These are phyloP conservation scores for Cromileptes altivelis DNA, from an alignment of 2,113 vertebrate species.

Conservation along the genomic window DNA sequence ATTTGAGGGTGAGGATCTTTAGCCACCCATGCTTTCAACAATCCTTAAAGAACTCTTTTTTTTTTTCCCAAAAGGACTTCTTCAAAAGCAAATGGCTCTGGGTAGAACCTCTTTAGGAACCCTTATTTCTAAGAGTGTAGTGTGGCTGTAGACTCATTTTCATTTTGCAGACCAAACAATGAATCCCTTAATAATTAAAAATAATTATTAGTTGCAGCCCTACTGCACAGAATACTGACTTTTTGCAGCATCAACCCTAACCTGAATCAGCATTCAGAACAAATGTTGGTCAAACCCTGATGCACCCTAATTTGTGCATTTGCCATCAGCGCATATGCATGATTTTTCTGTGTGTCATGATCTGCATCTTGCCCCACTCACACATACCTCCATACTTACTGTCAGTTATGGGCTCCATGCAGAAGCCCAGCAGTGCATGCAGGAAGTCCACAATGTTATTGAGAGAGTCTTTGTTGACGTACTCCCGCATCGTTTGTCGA, in stretches of 20 bases:
- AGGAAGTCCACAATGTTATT: slow-evolving; percentile 99
- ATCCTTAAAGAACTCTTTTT: no score
- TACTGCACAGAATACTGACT: neutral
- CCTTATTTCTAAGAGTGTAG: no score
- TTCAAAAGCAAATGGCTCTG: no score
- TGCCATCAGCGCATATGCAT: neutral
- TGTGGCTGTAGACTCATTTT: no score
- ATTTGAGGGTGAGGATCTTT: no score
- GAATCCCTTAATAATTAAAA: neutral
- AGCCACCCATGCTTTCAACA: no score
- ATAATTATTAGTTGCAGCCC: neutral
- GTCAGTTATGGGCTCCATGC: slow-evolving; percentile 99
- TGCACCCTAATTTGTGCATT: slow-evolving; percentile 1
- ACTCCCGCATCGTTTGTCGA: slow-evolving; percentile 97
- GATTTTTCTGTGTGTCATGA: neutral
- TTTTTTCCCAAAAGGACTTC: no score
- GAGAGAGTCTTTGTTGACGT: slow-evolving; percentile 98
- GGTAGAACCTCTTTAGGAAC: no score
- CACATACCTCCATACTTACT: slow-evolving; percentile 88
- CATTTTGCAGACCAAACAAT: neutral
- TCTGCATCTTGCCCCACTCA: slow-evolving; percentile 12
- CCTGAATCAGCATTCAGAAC: neutral
- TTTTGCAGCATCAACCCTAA: neutral
- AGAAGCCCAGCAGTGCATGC: slow-evolving; percentile 98
- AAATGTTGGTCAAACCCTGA: neutral